Evolutionary conservation across 1,140 invertebrate species (phyloP).

Genomic region (Papilio machaon): DNA sequence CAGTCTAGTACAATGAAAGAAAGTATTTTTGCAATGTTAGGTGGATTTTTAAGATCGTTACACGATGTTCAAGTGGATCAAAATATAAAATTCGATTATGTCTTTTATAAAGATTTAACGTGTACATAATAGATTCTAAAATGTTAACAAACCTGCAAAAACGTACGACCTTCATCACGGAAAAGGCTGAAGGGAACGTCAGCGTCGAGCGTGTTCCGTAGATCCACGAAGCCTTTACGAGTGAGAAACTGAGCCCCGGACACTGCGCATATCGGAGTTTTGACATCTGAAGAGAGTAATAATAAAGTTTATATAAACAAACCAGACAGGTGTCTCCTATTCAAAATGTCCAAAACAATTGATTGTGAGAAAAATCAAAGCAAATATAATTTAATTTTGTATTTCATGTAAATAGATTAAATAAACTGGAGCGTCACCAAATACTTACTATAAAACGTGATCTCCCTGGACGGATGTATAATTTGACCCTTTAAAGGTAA

Average conservation of each 20-base stretch:
- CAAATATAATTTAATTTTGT: constrained; percentile 4
- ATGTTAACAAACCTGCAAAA: constrained; percentile 84
- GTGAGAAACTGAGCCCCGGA: constrained; percentile 91
- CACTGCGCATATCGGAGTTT: constrained; percentile 92
- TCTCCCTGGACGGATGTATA: constrained; percentile 92
- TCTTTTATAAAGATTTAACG: background rate
- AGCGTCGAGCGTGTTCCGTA: constrained; percentile 87
- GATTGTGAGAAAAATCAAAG: background rate
- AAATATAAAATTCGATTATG: too few relatives aligned
- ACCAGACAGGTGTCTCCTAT: too few relatives aligned
- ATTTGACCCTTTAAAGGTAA: constrained; percentile 92
- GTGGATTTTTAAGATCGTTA: too few relatives aligned
- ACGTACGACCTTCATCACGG: constrained; percentile 90
- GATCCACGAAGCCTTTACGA: constrained; percentile 88
- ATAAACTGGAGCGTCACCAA: constrained; percentile 4
- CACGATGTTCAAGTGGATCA: too few relatives aligned
- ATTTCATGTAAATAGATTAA: background rate
- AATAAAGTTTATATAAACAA: background rate
- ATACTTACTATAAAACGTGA: constrained; percentile 89
- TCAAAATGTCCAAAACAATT: too few relatives aligned
- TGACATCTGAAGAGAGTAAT: constrained; percentile 83
- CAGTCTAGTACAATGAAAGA: too few relatives aligned
- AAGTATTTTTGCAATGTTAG: too few relatives aligned
- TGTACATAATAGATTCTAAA: background rate
- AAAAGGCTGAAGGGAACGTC: constrained; percentile 91